Evolutionary conservation across 1,140 invertebrate species (phyloP).

Genomic region (Eumaeus atala): DNA sequence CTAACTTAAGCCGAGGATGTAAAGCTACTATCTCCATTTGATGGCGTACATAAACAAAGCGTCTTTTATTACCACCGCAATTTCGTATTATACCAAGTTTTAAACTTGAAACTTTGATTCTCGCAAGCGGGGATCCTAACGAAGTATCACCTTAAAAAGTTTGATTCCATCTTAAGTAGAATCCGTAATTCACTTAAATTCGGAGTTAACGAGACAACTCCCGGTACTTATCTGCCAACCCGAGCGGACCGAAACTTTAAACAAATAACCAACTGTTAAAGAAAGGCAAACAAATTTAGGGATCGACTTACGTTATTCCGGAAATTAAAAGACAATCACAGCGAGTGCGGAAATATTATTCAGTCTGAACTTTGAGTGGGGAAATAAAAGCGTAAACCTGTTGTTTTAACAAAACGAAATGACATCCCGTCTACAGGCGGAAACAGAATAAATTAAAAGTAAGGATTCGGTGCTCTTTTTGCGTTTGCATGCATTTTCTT

Average conservation of each 20-base stretch:
- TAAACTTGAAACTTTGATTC: conserved; percentile 48
- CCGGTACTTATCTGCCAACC: conserved; percentile 41
- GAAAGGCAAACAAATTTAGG: conserved; percentile 58
- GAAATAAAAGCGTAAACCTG: conserved; percentile 59
- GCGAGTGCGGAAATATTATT: conserved; percentile 3
- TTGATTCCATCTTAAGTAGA: conserved; percentile 40
- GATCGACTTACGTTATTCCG: conserved; percentile 36
- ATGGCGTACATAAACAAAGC: conserved; percentile 61
- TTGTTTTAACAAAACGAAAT: conserved; percentile 54
- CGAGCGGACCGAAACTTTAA: conserved; percentile 48
- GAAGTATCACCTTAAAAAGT: conserved; percentile 46
- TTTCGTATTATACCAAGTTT: conserved; percentile 57
- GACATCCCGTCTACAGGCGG: conserved; percentile 41
- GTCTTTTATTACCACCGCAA: conserved; percentile 54
- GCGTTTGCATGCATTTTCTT: conserved; percentile 35
- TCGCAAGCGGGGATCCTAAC: conserved; percentile 36
- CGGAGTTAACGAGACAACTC: conserved; percentile 50
- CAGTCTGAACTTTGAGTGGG: conserved; percentile 21
- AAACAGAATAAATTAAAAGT: conserved; percentile 61
- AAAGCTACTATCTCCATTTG: conserved; percentile 55
- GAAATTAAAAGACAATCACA: conserved; percentile 10
- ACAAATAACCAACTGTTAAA: conserved; percentile 60
- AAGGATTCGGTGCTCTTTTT: conserved; percentile 50
- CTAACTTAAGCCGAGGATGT: conserved; percentile 57
- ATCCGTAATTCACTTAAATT: conserved; percentile 55